Evolutionary conservation across 2,113 vertebrate genomes (phyloP), one percentile per base, ranked within the genome.

Genomic region (Probosciger aterrimus): DNA sequence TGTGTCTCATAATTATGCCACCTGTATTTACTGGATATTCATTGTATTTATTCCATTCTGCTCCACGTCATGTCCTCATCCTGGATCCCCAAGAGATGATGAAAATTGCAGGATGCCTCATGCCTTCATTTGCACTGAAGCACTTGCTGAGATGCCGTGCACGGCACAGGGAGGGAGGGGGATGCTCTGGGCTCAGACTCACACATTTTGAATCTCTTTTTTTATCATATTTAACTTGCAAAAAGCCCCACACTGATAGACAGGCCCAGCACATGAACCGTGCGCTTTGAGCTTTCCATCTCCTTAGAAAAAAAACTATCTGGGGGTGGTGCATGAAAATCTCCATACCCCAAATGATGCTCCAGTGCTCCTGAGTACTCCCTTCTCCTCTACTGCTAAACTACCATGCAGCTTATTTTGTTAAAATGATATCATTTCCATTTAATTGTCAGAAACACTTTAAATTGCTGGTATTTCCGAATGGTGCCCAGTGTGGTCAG

Each of bases 51-150:
- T 39, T 46, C 20, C 31, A 1, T 41, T 14, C 41, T 63, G 35
- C 77, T 71, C 57, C 60, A 14, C 0, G 0, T 2, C 1, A 1
- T 5, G 22, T 19, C 22, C 41, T 28, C 69, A 8, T 3, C 67
- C 55, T 3, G 39, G 53, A 23, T 50, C 46, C 41, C 57, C 17
- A 10, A 12, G 52, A 27, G 14, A 10, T 4, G 82, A 13, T 25
- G 46, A 41, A 33, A 63, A 16, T 18, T 18, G 25, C 39, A 23
- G 39, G 81, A 60, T 31, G 70, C 19, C 49, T 25, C 24, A 59
- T n/a, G 55, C 55, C 33, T 59, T 59, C 18, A 3, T 49, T 37
- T 6, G 47, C 5, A 1, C 35, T 11, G 83, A 37, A 70, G 46
- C 79, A 20, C 44, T 41, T 33, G 52, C 28, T 30, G 50, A 15